Conservation (phyloP, 2,113 vertebrate genomes). For the Heloderma charlesbogerti region DNA sequence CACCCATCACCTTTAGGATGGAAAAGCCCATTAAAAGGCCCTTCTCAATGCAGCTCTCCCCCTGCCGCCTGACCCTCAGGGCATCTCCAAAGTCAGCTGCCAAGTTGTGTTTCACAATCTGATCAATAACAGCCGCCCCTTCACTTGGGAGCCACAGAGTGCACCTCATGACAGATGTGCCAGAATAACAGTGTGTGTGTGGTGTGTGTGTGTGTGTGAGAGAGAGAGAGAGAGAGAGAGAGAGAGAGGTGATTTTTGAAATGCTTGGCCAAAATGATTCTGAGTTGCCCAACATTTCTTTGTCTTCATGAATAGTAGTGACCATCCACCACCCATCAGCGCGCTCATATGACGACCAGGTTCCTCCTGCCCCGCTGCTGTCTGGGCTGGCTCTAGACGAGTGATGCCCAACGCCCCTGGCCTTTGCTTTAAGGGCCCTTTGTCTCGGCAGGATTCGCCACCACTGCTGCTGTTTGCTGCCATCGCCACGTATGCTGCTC, state of each 20-base stretch:
- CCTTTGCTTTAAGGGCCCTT: background rate
- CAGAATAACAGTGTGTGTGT: no score
- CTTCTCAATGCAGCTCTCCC: no score
- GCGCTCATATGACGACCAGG: no score
- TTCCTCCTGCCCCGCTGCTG: background rate
- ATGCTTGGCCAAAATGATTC: background rate
- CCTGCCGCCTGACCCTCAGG: no score
- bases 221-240: no score
- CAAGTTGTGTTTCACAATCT: background rate
- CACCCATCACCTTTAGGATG: background rate
- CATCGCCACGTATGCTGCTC: background rate
- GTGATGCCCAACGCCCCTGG: background rate
- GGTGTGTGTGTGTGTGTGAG: no score
- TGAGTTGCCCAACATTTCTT: background rate
- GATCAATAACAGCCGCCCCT: background rate
- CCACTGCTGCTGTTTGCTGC: background rate
- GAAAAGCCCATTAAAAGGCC: background rate
- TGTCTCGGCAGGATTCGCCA: background rate
- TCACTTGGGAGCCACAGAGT: background rate
- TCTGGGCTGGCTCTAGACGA: background rate
- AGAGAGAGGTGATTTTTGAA: background rate
- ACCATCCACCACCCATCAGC: background rate
- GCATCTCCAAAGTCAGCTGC: background rate
- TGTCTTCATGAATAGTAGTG: background rate
- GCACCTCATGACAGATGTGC: background rate